Conservation (phyloP, 2,888 invertebrate genomes). For the Reticulitermes lucifugus region DNA sequence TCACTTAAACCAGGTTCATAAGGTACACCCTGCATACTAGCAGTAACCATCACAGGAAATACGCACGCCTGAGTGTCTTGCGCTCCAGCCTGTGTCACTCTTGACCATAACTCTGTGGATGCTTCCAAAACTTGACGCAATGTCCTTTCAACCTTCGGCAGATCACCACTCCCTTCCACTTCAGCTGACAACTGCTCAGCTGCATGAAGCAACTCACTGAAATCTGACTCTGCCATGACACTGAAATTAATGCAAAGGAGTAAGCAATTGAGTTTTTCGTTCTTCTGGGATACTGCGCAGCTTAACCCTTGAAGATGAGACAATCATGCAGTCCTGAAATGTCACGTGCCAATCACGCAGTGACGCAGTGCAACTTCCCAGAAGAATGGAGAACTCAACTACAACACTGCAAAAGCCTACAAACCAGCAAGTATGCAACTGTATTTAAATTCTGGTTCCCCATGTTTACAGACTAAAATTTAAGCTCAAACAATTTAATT, state of each 20-base stretch:
- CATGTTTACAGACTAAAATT: too few species aligned
- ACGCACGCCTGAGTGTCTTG: constrained; percentile 94
- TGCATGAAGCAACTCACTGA: constrained; percentile 88
- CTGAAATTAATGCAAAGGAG: constrained; percentile 1
- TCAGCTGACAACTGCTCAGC: constrained; percentile 93
- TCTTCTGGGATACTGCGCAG: too few species aligned
- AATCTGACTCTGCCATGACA: constrained; percentile 68
- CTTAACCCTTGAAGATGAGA: too few species aligned
- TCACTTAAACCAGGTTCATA: too few species aligned
- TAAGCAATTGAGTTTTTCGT: background rate
- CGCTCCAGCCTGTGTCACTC: constrained; percentile 83
- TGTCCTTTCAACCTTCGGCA: constrained; percentile 81
- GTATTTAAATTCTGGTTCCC: too few species aligned
- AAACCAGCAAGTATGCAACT: background rate
- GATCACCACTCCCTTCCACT: constrained; percentile 85
- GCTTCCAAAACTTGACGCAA: constrained; percentile 92
- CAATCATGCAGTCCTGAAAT: too few species aligned
- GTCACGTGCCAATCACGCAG: too few species aligned
- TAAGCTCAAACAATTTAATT: too few species aligned
- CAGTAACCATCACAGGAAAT: background rate
- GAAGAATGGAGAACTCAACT: too few species aligned
- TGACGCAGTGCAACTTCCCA: too few species aligned
- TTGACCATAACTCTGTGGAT: constrained; percentile 87
- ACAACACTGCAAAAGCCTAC: too few species aligned
- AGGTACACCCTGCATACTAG: too few species aligned